Evolutionary conservation across 2,888 invertebrate species (phyloP).

Genomic region (Drepanosiphum platanoidis): DNA sequence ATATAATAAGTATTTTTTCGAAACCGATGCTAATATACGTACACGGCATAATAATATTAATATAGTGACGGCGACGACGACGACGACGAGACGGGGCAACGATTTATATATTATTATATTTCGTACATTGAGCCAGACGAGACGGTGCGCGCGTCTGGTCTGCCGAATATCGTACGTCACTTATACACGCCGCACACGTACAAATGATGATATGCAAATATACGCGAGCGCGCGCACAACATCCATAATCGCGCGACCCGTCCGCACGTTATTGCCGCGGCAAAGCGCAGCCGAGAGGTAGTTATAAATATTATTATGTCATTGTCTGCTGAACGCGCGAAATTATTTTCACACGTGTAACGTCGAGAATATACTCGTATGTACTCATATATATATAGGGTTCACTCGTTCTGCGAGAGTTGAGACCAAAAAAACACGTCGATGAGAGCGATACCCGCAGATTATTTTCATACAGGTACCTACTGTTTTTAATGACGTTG

Average conservation of each 20-base stretch:
- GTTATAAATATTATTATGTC: background rate
- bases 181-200: constrained; percentile 19
- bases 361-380: no score
- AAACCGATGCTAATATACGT: no score
- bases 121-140: constrained; percentile 22
- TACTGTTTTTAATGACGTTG: background rate
- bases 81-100: no score
- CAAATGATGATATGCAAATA: constrained; percentile 29
- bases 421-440: no score
- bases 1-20: no score
- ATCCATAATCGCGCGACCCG: constrained; percentile 20
- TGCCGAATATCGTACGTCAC: background rate
- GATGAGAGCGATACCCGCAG: no score
- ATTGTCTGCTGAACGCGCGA: background rate
- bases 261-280: no score
- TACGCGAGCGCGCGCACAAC: background rate
- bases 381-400: no score
- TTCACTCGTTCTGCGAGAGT: no score
- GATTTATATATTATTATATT: no score
- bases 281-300: no score
- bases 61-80: background rate
- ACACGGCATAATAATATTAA: background rate
- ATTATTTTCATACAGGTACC: background rate
- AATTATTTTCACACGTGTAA: background rate
- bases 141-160: background rate